Evolutionary conservation across 1,140 invertebrate genomes (phyloP).

Genomic region (Nymphalis io): DNA sequence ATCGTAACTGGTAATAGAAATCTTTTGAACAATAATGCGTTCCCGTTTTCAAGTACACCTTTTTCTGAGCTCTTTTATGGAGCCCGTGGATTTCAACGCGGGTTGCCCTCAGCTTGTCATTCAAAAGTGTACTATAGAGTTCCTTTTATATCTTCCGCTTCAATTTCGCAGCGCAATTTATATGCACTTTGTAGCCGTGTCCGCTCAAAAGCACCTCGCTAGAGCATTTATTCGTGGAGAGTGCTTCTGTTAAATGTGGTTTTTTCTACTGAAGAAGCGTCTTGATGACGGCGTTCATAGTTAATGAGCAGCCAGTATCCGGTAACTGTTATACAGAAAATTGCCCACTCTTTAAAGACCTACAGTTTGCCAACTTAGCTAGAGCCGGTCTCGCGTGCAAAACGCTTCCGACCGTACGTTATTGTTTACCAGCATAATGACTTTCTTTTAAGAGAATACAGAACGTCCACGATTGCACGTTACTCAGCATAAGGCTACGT

Average conservation of each 20-base stretch:
- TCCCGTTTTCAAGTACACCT: slow-evolving; percentile 39
- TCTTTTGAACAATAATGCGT: slow-evolving; percentile 41
- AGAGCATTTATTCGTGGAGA: slow-evolving; percentile 65
- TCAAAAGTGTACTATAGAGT: slow-evolving; percentile 55
- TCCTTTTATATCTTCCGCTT: slow-evolving; percentile 72
- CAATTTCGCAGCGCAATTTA: slow-evolving; percentile 76
- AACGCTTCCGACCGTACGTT: slow-evolving; percentile 66
- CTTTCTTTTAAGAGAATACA: slow-evolving; percentile 59
- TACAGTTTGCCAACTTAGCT: slow-evolving; percentile 59
- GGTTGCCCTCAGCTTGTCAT: slow-evolving; percentile 55
- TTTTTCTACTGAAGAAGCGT: slow-evolving; percentile 73
- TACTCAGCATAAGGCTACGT: slow-evolving; percentile 20
- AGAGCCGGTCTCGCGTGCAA: slow-evolving; percentile 62
- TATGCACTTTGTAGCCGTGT: slow-evolving; percentile 75
- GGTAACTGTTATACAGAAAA: slow-evolving; percentile 65
- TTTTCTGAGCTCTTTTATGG: slow-evolving; percentile 55
- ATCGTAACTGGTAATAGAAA: slow-evolving; percentile 34
- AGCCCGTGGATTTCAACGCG: slow-evolving; percentile 60
- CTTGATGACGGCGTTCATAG: slow-evolving; percentile 78
- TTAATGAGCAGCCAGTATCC: slow-evolving; percentile 78
- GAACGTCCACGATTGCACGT: slow-evolving; percentile 23
- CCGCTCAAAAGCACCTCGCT: slow-evolving; percentile 64
- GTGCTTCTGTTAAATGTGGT: slow-evolving; percentile 71
- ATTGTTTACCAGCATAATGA: slow-evolving; percentile 73
- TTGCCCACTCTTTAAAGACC: slow-evolving; percentile 66